Evolutionary conservation across 2,888 invertebrate species (phyloP).

Genomic region (Scrobipalpa atriplicella): DNA sequence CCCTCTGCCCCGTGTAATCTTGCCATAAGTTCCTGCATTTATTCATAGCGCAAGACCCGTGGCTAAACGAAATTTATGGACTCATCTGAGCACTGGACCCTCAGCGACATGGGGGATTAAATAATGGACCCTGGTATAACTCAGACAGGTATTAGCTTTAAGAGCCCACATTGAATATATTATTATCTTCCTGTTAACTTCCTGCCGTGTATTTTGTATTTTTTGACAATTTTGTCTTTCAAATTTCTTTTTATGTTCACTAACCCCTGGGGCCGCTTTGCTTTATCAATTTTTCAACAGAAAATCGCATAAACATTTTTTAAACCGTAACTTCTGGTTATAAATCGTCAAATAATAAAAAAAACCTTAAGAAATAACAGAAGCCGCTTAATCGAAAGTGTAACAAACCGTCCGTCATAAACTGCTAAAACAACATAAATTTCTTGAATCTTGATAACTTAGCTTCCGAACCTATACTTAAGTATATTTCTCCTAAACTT

Average conservation of each 20-base stretch:
- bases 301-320: no score
- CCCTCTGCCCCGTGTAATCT: slow-evolving; percentile 21
- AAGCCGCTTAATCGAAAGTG: no score
- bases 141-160: slow-evolving; percentile 1
- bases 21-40: slow-evolving; percentile 30
- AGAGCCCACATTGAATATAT: slow-evolving; percentile 10
- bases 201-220: no score
- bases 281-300: no score
- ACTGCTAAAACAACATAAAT: not conserved
- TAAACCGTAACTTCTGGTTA: no score
- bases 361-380: no score
- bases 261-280: no score
- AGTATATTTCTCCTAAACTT: slow-evolving; percentile 34
- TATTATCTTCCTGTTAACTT: not conserved
- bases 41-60: slow-evolving; percentile 35
- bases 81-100: slow-evolving; percentile 40
- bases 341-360: no score
- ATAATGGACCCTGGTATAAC: slow-evolving; percentile 34
- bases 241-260: no score
- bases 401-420: no score
- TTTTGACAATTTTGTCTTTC: no score
- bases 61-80: slow-evolving; percentile 49
- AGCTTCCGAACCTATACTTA: slow-evolving; percentile 34
- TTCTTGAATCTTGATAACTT: slow-evolving; percentile 26
- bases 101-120: slow-evolving; percentile 37